Evolutionary conservation across 1,140 invertebrate species (phyloP).

Genomic region (Aricia agestis): DNA sequence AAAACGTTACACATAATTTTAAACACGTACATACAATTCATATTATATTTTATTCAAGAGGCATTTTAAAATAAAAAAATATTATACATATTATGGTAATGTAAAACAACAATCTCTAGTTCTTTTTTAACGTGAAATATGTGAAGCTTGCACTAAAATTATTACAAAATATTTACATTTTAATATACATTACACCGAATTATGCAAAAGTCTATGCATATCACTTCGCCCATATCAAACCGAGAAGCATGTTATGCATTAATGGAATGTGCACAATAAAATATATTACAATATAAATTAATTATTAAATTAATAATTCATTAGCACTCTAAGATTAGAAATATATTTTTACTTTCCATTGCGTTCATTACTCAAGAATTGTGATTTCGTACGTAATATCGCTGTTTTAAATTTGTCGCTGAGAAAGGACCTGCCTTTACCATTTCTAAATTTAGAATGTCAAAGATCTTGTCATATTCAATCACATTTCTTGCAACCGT

Average conservation of each 20-base stretch:
- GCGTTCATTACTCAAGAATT: conserved; percentile 50
- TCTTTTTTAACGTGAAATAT: neutral
- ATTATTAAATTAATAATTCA: conserved; percentile 71
- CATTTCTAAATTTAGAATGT: conserved; percentile 12
- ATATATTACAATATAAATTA: conserved; percentile 68
- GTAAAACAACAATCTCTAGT: too few species aligned
- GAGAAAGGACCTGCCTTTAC: conserved; percentile 10
- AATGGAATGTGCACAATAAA: conserved; percentile 68
- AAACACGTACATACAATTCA: too few species aligned
- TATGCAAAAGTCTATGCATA: too few species aligned
- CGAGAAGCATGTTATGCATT: conserved; percentile 64
- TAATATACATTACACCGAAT: neutral
- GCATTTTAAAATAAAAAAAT: too few species aligned
- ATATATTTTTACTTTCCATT: conserved; percentile 57
- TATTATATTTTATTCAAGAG: too few species aligned
- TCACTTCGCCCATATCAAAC: conserved; percentile 5
- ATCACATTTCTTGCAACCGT: conserved; percentile 15
- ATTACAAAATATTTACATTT: neutral
- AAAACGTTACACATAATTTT: too few species aligned
- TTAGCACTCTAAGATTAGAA: conserved; percentile 72
- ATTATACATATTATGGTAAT: too few species aligned
- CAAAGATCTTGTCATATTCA: neutral
- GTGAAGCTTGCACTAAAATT: neutral
- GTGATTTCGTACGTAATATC: conserved; percentile 42
- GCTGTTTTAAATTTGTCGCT: neutral